Percentiles rank a stretch among this genome's conserved stretches.
These are phyloP conservation scores for Patella pellucida DNA, from an alignment of 2,888 invertebrate species.

Conservation along the genomic window DNA sequence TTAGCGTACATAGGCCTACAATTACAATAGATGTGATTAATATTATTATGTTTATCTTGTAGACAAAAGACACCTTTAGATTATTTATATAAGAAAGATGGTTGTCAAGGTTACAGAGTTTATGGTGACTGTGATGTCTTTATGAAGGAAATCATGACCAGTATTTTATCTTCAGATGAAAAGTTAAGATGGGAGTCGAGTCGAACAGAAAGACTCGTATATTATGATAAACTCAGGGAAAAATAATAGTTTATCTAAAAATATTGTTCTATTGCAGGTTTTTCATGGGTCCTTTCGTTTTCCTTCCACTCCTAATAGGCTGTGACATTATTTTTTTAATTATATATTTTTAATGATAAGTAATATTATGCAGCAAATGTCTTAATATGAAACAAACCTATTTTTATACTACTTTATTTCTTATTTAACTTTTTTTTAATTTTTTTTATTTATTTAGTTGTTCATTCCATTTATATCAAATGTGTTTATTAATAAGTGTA, in stretches of 20 bases:
- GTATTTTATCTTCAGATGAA: slow-evolving; percentile 33
- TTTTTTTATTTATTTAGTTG: background rate
- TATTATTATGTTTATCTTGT: slow-evolving; percentile 15
- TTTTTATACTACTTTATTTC: background rate
- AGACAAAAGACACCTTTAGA: slow-evolving; percentile 57
- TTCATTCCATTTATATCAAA: too few species aligned
- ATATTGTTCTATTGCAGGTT: background rate
- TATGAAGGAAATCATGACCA: slow-evolving; percentile 51
- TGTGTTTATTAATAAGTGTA: too few species aligned
- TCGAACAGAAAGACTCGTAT: slow-evolving; percentile 41
- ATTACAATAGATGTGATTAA: background rate
- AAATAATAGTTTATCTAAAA: too few species aligned
- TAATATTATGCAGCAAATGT: background rate
- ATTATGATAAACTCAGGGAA: slow-evolving; percentile 37
- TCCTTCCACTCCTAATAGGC: background rate
- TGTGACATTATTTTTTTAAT: background rate
- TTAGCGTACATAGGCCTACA: background rate
- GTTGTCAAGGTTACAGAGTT: slow-evolving; percentile 47
- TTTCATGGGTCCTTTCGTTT: background rate
- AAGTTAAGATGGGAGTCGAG: slow-evolving; percentile 45
- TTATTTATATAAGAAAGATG: slow-evolving; percentile 28
- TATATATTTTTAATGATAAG: background rate
- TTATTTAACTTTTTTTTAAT: background rate
- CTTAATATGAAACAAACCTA: background rate
- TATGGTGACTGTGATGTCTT: slow-evolving; percentile 62